Conservation (phyloP, 1,140 invertebrate genomes). For the Plectus sambesii region DNA sequence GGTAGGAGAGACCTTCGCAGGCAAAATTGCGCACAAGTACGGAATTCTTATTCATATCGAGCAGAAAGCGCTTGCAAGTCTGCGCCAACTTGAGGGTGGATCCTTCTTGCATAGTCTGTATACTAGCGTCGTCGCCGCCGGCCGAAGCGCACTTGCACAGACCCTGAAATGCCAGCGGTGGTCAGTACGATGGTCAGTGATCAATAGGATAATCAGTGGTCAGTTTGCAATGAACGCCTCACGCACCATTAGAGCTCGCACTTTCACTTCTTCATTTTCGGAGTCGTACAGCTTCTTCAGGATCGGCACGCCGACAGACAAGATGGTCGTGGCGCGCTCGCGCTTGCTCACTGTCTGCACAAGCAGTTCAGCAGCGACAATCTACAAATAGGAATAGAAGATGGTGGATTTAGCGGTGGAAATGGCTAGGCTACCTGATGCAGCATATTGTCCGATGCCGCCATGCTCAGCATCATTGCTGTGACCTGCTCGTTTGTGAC, state of each 20-base stretch:
- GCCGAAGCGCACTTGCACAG: slow-evolving; percentile 90
- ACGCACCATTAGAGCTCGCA: slow-evolving; percentile 51
- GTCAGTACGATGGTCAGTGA: neutral
- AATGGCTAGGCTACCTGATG: slow-evolving; percentile 24
- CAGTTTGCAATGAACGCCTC: slow-evolving; percentile 1
- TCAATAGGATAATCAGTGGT: neutral
- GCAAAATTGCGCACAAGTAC: slow-evolving; percentile 51
- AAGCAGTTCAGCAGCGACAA: slow-evolving; percentile 40
- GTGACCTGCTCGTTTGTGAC: slow-evolving; percentile 81
- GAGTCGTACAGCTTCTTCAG: slow-evolving; percentile 84
- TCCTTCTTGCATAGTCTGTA: slow-evolving; percentile 84
- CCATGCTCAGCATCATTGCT: slow-evolving; percentile 94
- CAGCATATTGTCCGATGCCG: slow-evolving; percentile 62
- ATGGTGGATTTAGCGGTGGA: slow-evolving; percentile 2
- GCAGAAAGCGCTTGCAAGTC: slow-evolving; percentile 62
- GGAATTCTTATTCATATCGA: slow-evolving; percentile 33
- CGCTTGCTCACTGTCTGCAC: slow-evolving; percentile 79
- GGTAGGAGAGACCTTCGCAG: slow-evolving; percentile 87
- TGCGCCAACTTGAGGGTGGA: slow-evolving; percentile 81
- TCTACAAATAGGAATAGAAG: slow-evolving; percentile 14
- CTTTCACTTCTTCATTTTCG: slow-evolving; percentile 73
- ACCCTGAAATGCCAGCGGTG: slow-evolving; percentile 52
- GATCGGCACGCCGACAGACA: slow-evolving; percentile 80
- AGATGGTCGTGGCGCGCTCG: slow-evolving; percentile 82
- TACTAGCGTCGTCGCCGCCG: slow-evolving; percentile 86